Conservation (phyloP, 2,113 vertebrate genomes). For the Toxostoma redivivum region DNA sequence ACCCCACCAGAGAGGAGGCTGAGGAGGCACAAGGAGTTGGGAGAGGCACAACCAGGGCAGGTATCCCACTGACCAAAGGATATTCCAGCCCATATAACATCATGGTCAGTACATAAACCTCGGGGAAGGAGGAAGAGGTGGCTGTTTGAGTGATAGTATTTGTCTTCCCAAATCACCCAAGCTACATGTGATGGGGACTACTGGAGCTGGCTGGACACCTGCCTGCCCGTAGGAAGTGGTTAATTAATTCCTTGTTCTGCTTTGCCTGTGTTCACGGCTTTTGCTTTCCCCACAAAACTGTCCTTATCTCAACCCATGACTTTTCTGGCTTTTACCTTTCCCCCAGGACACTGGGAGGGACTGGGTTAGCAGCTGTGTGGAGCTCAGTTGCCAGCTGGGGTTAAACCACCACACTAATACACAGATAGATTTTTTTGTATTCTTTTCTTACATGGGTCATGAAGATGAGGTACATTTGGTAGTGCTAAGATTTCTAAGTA, state of each 20-base stretch:
- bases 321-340: not conserved
- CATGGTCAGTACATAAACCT: not conserved
- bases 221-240: not conserved
- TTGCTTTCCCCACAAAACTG: not conserved
- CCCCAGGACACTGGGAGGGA: not conserved
- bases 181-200: not conserved
- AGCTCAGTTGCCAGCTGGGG: not conserved
- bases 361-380: not conserved
- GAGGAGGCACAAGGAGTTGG: not conserved
- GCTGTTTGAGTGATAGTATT: accelerated
- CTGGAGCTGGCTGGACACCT: not conserved
- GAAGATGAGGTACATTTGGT: not conserved
- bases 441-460: not conserved
- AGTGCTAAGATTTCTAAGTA: not conserved
- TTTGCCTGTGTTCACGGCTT: not conserved
- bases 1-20: not conserved
- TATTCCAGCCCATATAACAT: not conserved
- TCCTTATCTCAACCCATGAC: not conserved
- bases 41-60: not conserved
- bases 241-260: not conserved
- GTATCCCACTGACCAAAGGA: not conserved
- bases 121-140: accelerated
- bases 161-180: not conserved
- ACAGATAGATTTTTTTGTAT: not conserved
- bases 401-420: not conserved